Base-by-base conservation (phyloP, 2,113 vertebrate species). In the Thomomys bottae region DNA sequence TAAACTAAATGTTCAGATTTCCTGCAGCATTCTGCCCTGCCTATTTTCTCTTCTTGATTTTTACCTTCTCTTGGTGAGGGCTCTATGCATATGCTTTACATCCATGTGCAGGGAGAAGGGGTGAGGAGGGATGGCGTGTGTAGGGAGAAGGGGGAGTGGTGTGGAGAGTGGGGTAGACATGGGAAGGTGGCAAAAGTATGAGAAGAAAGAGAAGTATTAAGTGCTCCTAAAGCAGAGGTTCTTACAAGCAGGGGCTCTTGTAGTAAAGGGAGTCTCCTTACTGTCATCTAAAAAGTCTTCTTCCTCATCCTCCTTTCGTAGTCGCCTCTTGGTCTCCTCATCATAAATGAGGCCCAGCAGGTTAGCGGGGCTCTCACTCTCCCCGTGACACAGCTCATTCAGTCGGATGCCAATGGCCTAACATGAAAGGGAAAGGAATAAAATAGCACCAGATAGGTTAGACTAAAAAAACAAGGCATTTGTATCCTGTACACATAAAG, bases 221-320 rank as follows among this genome's bases (percentile, higher is more conserved):
- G 96, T 97, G 97, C 97, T 98, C 98, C 98, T 97, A 98, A 98
- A 97, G 97, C 98, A 98, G 97, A 98, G 98, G 92, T 98, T 98
- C 98, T 98, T 98, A 98, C 98, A 98, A 98, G 98, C 97, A 87
- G 97, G 98, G 98, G 96, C 96, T 98, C 97, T 98, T 98, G 98
- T 98, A 98, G 98, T 98, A 98, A 98, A 98, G 98, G 98, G 98
- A 97, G 96, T 98, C 97, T 98, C 98, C 99, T 98, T 98, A 99
- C 99, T 99, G 98, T 99, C 99, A 97, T 99, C 99, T 97, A 99
- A 98, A 98, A 99, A 99, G 97, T 99, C 99, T 98, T 99, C 99
- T 78, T 99, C 99, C 97, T 99, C 99, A 89, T 99, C 99, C 95
- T 99, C 99, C 96, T 99, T 99, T 76, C 98, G 99, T 96, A 99